Conservation (phyloP, 2,888 invertebrate genomes). For the Tachina lurida region DNA sequence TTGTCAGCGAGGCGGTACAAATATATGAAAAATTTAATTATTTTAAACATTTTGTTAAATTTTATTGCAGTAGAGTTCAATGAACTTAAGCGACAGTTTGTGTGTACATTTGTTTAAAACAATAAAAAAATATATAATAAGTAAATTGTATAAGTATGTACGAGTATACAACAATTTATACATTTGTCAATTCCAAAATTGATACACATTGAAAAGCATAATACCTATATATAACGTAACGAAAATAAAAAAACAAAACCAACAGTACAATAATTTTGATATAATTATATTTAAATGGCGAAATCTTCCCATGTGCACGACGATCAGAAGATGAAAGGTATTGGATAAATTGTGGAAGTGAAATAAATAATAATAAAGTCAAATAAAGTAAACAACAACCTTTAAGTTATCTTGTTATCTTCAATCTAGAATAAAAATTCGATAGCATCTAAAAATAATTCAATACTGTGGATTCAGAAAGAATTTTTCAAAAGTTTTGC, state of each 20-base stretch:
- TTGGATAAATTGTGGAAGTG: not conserved
- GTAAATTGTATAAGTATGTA: not conserved
- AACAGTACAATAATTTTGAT: not conserved
- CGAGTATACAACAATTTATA: constrained; percentile 25
- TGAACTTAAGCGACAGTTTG: constrained; percentile 37
- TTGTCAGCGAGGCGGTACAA: constrained; percentile 40
- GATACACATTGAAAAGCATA: constrained; percentile 41
- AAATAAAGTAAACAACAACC: too few relatives aligned
- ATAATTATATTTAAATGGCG: constrained; percentile 24
- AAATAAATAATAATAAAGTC: too few relatives aligned
- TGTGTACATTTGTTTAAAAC: constrained; percentile 2
- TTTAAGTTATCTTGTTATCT: not conserved
- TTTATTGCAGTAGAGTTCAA: constrained; percentile 47
- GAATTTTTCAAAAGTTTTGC: too few relatives aligned
- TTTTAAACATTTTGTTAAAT: constrained; percentile 23
- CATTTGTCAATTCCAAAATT: constrained; percentile 64
- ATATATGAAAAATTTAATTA: constrained; percentile 40
- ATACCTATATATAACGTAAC: constrained; percentile 18
- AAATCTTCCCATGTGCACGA: not conserved
- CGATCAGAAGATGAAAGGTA: constrained; percentile 34
- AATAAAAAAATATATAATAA: not conserved
- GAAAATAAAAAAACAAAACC: constrained; percentile 5
- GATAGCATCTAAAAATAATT: not conserved
- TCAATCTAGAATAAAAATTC: not conserved
- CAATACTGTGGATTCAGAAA: too few relatives aligned